Conservation (phyloP, 2,797 vertebrate species). For the Myotis vivesi region DNA sequence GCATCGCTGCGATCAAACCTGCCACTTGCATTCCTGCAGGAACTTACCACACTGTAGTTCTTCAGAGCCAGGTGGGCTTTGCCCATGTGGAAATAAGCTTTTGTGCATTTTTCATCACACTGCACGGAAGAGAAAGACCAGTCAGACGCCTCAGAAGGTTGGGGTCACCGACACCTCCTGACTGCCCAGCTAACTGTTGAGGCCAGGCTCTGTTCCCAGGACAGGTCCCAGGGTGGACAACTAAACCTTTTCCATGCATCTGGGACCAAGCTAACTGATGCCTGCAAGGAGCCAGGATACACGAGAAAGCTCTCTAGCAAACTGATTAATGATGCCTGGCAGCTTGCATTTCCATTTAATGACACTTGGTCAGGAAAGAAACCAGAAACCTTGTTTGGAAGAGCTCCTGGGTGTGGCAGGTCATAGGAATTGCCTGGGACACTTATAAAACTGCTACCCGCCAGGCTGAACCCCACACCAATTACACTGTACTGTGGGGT, state of each 20-base stretch:
- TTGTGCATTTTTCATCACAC: slow-evolving; percentile 90
- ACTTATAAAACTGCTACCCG: not conserved
- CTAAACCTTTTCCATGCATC: not conserved
- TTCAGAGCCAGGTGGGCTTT: slow-evolving; percentile 89
- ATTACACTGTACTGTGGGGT: not conserved
- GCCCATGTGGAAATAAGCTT: slow-evolving; percentile 93
- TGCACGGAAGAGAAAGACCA: slow-evolving; percentile 74
- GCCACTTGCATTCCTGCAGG: not conserved
- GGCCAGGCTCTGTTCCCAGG: not conserved
- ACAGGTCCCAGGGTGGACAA: not conserved
- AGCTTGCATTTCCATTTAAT: slow-evolving; percentile 39
- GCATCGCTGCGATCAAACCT: not conserved
- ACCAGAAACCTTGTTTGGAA: slow-evolving; percentile 32
- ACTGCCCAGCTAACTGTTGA: not conserved
- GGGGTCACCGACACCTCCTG: not conserved
- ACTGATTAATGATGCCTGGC: not conserved
- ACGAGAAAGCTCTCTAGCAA: not conserved
- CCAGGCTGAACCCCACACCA: not conserved
- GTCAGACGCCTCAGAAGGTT: slow-evolving; percentile 33
- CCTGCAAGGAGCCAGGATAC: not conserved
- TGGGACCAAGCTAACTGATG: slow-evolving; percentile 1
- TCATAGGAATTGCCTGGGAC: not conserved
- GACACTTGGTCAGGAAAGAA: slow-evolving; percentile 20
- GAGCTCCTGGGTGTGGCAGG: not conserved
- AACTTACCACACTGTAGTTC: slow-evolving; percentile 87